A percentile compares a stretch with the other conserved stretches of the same genome.
Evolutionary conservation across 2,113 vertebrate genomes (phyloP).

Genomic region (Psittacula cyanocephala): DNA sequence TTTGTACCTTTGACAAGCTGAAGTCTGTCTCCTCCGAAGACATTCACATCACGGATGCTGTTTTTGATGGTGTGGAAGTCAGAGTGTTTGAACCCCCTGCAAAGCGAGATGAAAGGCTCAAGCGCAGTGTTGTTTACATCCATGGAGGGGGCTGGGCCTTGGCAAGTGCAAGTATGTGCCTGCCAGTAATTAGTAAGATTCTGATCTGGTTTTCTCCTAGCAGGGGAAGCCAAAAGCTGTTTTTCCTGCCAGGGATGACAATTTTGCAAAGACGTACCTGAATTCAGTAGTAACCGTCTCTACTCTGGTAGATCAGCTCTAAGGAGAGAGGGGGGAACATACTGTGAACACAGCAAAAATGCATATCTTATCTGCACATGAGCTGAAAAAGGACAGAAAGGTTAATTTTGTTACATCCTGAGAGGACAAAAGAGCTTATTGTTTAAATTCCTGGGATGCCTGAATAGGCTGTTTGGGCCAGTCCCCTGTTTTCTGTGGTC

Average conservation of each 20-base stretch:
- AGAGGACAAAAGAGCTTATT: background rate
- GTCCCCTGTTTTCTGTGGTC: accelerated
- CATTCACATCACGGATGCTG: constrained; percentile 81
- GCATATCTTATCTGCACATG: background rate
- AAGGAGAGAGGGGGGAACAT: background rate
- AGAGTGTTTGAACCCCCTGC: constrained; percentile 83
- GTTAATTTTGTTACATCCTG: background rate
- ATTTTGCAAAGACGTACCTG: background rate
- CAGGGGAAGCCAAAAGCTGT: background rate
- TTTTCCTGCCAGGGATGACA: background rate
- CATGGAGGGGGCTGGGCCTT: constrained; percentile 96
- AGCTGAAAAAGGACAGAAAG: background rate
- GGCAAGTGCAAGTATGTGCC: constrained; percentile 86
- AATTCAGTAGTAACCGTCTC: background rate
- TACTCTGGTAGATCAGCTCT: background rate
- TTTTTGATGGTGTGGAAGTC: constrained; percentile 84
- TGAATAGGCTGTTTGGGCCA: background rate
- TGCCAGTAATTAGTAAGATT: background rate
- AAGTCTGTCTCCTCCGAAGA: constrained; percentile 73
- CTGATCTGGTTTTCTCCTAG: background rate
- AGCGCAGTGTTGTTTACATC: constrained; percentile 86
- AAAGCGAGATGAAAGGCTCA: constrained; percentile 66
- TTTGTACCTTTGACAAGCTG: constrained; percentile 81
- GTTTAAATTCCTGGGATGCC: background rate
- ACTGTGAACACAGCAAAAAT: background rate